Percentiles rank a stretch among this genome's conserved stretches.
Conservation (phyloP, 2,888 invertebrate species). For the Phalangium opilio region DNA sequence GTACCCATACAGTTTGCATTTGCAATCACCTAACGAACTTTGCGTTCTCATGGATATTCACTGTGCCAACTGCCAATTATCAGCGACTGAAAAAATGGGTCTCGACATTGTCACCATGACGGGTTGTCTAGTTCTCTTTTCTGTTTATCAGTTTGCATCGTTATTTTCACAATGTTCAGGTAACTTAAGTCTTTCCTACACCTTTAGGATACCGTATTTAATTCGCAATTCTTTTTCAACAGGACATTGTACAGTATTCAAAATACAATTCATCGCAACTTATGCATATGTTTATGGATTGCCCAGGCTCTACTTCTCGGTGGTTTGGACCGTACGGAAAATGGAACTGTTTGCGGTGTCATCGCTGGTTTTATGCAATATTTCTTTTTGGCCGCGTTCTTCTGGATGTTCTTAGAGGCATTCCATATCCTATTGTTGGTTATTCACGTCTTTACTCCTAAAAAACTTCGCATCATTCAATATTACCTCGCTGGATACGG, state of each 20-base stretch:
- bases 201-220: too few relatives aligned
- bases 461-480: conserved; percentile 11
- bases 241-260: conserved; percentile 8
- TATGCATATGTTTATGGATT: conserved; percentile 12
- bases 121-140: conserved; percentile 10
- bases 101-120: conserved; percentile 9
- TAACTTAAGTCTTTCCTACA: too few relatives aligned
- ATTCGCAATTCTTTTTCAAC: too few relatives aligned
- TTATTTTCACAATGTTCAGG: conserved; percentile 8
- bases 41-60: conserved; percentile 11
- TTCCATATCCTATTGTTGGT: conserved; percentile 17
- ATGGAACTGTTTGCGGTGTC: conserved; percentile 14
- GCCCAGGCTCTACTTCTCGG: conserved; percentile 13
- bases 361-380: conserved; percentile 17
- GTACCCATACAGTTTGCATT: conserved; percentile 6
- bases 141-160: conserved; percentile 8
- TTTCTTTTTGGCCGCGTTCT: conserved; percentile 16
- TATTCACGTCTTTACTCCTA: conserved; percentile 16
- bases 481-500: conserved; percentile 18
- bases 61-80: conserved; percentile 3
- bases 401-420: conserved; percentile 19
- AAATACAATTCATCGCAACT: conserved; percentile 15
- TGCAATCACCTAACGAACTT: conserved; percentile 14
- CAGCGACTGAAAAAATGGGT: background rate
- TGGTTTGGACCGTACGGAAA: conserved; percentile 15